Percentiles rank a stretch among this genome's conserved stretches.
Conservation (phyloP, 1,140 invertebrate genomes). For the Rhysida immarginata region DNA sequence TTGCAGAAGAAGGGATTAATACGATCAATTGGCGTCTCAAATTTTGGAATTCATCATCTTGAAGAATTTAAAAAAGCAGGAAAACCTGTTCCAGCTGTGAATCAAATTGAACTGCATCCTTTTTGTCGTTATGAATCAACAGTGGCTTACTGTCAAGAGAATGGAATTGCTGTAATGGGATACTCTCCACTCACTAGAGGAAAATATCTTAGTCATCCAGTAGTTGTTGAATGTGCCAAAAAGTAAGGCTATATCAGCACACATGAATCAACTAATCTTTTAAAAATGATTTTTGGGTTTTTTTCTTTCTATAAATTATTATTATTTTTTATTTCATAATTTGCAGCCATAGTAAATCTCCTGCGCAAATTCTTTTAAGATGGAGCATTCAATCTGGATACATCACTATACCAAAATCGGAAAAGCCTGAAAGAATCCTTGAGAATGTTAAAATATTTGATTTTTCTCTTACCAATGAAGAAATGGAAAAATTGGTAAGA, state of each 20-base stretch:
- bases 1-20: conserved; percentile 21
- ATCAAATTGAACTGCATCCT: conserved; percentile 26
- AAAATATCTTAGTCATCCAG: conserved; percentile 16
- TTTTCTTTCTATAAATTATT: neutral
- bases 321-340: neutral
- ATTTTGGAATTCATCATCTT: conserved; percentile 23
- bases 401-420: neutral
- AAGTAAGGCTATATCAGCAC: neutral
- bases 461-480: neutral
- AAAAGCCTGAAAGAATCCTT: neutral
- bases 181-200: conserved; percentile 23
- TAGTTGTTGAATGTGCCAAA: neutral
- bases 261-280: neutral
- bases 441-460: conserved; percentile 1
- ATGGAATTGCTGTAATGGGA: conserved; percentile 23
- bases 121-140: conserved; percentile 19
- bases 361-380: neutral
- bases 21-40: conserved; percentile 25
- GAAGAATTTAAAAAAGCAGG: conserved; percentile 19
- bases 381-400: conserved; percentile 2
- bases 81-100: conserved; percentile 21
- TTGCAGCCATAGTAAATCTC: neutral
- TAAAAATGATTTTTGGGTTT: neutral
- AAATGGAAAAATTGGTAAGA: neutral
- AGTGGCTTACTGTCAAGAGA: conserved; percentile 20